phyloP scores from a whole-genome alignment of 2,888 invertebrate species.

The Lasioglossum oenotherae region DNA sequence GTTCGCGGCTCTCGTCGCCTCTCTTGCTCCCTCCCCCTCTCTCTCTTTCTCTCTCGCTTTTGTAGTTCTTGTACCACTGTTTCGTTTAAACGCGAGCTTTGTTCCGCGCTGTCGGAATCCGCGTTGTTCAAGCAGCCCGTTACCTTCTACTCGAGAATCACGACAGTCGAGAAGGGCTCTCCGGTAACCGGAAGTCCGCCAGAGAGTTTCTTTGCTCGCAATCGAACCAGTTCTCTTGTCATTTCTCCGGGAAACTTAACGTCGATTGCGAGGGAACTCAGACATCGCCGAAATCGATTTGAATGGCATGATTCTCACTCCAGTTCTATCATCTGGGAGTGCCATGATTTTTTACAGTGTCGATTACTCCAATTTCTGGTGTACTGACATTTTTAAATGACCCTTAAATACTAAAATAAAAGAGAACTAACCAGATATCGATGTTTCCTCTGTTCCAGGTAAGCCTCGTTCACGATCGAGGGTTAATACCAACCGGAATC shows the following conservation, averaged over 20 bases:
- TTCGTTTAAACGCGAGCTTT: conserved; percentile 31
- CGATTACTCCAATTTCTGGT: not conserved
- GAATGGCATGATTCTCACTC: too few relatives aligned
- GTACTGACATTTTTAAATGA: not conserved
- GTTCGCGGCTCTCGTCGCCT: conserved; percentile 12
- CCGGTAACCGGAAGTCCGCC: not conserved
- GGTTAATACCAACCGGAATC: conserved; percentile 18
- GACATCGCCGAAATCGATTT: not conserved
- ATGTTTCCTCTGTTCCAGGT: conserved; percentile 45
- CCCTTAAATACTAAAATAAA: not conserved
- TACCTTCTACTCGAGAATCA: not conserved
- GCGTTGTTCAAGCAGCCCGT: conserved; percentile 11
- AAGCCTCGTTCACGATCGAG: conserved; percentile 10
- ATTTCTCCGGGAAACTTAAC: not conserved
- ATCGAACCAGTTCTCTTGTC: not conserved
- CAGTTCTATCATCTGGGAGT: too few relatives aligned
- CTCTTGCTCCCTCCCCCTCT: not conserved
- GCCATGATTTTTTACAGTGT: not conserved
- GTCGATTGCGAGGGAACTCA: too few relatives aligned
- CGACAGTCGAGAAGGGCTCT: not conserved
- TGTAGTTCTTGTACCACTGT: not conserved
- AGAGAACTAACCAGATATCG: not conserved
- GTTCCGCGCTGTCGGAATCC: conserved; percentile 3
- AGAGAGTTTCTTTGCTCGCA: not conserved
- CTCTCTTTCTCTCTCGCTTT: not conserved